A percentile compares a stretch with the other conserved stretches of the same genome.
Evolutionary conservation across 1,140 invertebrate genomes (phyloP).

Genomic region (Leptonema lineaticorne): DNA sequence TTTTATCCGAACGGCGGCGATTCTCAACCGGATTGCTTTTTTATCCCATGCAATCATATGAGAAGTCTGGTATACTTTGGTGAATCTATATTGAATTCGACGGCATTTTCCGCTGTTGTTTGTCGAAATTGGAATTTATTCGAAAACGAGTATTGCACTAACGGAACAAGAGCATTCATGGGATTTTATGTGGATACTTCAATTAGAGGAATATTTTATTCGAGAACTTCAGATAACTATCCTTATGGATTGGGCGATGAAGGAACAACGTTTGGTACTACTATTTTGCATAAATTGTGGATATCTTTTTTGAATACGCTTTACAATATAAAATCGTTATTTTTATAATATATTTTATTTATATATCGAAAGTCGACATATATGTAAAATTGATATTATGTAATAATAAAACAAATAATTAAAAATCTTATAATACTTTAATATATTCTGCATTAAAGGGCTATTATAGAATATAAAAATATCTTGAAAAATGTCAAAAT

Average conservation of each 20-base stretch:
- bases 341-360: no score
- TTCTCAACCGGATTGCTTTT: neutral
- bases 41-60: neutral
- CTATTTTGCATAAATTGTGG: neutral
- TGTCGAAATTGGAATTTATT: neutral
- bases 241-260: neutral
- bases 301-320: no score
- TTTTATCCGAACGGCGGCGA: slow-evolving; percentile 3
- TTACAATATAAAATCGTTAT: no score
- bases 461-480: no score
- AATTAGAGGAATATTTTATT: neutral
- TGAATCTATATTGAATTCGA: neutral
- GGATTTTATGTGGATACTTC: slow-evolving; percentile 1
- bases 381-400: no score
- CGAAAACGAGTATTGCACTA: neutral
- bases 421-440: no score
- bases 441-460: no score
- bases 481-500: no score
- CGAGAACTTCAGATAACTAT: neutral
- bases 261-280: neutral
- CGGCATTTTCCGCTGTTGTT: neutral
- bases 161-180: neutral
- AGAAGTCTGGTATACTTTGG: neutral
- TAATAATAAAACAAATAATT: no score
- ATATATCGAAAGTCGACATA: no score